These are phyloP conservation scores for Pogonognathellus flavescens DNA, from an alignment of 1,140 invertebrate genomes.

Conservation along the genomic window DNA sequence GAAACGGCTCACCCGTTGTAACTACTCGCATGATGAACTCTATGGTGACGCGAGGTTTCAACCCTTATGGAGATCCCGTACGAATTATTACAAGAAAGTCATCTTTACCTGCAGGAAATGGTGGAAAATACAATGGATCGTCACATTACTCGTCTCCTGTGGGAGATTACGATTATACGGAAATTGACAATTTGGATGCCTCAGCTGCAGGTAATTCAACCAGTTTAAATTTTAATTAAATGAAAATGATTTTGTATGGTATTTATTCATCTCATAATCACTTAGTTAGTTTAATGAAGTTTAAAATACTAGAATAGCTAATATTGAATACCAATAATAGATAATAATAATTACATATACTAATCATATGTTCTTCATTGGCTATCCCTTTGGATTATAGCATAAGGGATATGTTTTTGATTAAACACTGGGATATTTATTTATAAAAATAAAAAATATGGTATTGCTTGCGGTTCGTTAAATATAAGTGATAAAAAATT, in stretches of 20 bases:
- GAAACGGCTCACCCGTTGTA: slow-evolving; percentile 25
- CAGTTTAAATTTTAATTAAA: not conserved
- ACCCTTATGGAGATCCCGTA: slow-evolving; percentile 58
- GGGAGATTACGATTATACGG: slow-evolving; percentile 65
- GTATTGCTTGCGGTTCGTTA: too few species aligned
- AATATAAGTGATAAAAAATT: too few species aligned
- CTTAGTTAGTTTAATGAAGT: too few species aligned
- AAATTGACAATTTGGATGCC: slow-evolving; percentile 64
- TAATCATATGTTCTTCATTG: too few species aligned
- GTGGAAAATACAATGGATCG: slow-evolving; percentile 24
- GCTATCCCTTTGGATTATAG: too few species aligned
- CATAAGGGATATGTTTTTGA: too few species aligned
- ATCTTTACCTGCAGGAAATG: slow-evolving; percentile 18
- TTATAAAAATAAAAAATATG: too few species aligned
- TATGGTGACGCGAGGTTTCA: slow-evolving; percentile 35
- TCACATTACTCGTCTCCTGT: slow-evolving; percentile 47
- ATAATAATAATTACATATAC: too few species aligned
- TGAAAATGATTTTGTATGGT: not conserved
- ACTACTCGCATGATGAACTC: slow-evolving; percentile 19
- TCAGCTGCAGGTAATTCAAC: slow-evolving; percentile 52
- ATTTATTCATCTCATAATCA: too few species aligned
- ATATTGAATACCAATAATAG: too few species aligned
- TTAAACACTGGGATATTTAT: too few species aligned
- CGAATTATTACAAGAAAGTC: slow-evolving; percentile 24
- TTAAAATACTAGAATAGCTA: too few species aligned